Conservation (phyloP, 2,888 invertebrate genomes). For the Cancer borealis region DNA sequence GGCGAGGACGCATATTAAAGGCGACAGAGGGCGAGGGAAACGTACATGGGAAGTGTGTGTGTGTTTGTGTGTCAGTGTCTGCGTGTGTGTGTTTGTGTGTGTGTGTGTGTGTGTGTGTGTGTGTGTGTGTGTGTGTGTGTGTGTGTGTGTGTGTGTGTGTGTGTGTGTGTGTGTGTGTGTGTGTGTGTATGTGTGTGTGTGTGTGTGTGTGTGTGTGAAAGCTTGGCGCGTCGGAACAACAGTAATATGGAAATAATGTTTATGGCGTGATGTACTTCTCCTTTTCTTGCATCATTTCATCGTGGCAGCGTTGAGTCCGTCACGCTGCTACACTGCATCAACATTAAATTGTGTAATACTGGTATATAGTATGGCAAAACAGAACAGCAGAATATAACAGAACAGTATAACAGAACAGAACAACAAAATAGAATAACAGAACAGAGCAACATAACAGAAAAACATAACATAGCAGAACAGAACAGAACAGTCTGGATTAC, state of each 20-base stretch:
- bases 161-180: background rate
- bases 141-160: too few species aligned
- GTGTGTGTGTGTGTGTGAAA: background rate
- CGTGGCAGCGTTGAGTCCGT: background rate
- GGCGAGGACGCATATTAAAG: conserved; percentile 7
- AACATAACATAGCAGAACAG: background rate
- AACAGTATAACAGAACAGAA: background rate
- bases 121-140: too few species aligned
- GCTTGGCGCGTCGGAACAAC: background rate
- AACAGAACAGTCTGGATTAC: conserved; percentile 8
- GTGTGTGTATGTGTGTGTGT: too few species aligned
- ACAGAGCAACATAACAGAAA: background rate
- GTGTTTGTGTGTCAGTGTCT: too few species aligned
- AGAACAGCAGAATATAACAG: background rate
- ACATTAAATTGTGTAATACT: too few species aligned
- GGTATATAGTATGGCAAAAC: background rate
- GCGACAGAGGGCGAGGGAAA: background rate
- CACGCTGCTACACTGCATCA: too few species aligned
- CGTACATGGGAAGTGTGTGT: background rate
- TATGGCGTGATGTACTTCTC: background rate
- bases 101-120: too few species aligned
- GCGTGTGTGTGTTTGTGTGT: too few species aligned
- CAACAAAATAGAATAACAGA: background rate
- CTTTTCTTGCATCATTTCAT: background rate
- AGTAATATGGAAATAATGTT: background rate